A percentile compares a stretch with the other conserved stretches of the same genome.
phyloP scores from a whole-genome alignment of 2,888 invertebrate species.

The Macaria notata region DNA sequence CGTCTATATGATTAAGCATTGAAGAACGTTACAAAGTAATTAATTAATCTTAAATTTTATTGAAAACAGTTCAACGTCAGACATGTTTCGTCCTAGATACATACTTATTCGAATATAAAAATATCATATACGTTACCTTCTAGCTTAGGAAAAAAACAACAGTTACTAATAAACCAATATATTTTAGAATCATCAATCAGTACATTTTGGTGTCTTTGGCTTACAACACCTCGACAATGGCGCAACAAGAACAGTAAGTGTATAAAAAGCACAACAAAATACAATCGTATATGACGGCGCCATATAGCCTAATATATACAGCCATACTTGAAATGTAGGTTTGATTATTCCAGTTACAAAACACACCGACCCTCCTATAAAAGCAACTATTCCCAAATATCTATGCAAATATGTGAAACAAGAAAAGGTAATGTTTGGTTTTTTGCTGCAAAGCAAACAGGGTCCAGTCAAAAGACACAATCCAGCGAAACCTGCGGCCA shows the following conservation, averaged over 20 bases:
- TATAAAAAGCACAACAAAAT: slow-evolving; percentile 43
- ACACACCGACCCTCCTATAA: slow-evolving; percentile 43
- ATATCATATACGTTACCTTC: too few species aligned
- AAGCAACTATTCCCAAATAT: slow-evolving; percentile 34
- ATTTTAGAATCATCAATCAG: too few species aligned
- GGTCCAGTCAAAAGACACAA: slow-evolving; percentile 30
- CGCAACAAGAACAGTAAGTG: slow-evolving; percentile 35
- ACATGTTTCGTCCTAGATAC: too few species aligned
- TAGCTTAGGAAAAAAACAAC: too few species aligned
- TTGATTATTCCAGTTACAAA: slow-evolving; percentile 45
- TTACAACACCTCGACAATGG: slow-evolving; percentile 13
- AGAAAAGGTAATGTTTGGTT: background rate
- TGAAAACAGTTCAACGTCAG: too few species aligned
- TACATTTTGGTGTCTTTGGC: too few species aligned
- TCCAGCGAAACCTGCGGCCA: slow-evolving; percentile 25
- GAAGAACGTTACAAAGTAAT: too few species aligned
- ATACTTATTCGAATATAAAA: too few species aligned
- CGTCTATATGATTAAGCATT: too few species aligned
- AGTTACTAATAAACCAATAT: too few species aligned
- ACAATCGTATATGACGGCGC: slow-evolving; percentile 32
- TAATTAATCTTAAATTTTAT: too few species aligned
- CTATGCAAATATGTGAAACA: slow-evolving; percentile 8
- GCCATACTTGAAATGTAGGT: slow-evolving; percentile 39
- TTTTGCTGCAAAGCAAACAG: slow-evolving; percentile 7
- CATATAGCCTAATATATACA: slow-evolving; percentile 31